These are phyloP conservation scores for Todiramphus saurophagus DNA, from an alignment of 2,113 vertebrate genomes.

Conservation along the genomic window DNA sequence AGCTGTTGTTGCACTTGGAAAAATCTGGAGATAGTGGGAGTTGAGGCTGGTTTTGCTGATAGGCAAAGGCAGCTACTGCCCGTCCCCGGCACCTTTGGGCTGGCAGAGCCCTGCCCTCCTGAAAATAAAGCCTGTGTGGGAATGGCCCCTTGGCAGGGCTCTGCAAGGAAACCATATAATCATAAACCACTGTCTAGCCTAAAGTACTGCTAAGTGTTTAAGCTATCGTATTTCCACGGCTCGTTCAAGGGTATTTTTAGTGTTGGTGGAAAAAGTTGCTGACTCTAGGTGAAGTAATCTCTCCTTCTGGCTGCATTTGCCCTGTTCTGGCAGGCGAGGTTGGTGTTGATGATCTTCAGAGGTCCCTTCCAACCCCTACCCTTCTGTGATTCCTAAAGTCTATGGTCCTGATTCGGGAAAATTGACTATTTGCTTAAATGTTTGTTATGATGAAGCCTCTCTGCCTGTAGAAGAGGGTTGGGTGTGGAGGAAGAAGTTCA, in stretches of 20 bases:
- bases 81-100: neutral
- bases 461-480: neutral
- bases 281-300: constrained; percentile 11
- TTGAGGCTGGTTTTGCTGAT: neutral
- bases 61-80: neutral
- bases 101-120: neutral
- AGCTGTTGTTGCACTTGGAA: neutral
- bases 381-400: neutral
- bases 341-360: too few relatives aligned
- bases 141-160: neutral
- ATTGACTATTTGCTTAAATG: neutral
- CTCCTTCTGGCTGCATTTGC: neutral
- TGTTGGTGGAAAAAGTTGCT: constrained; percentile 21
- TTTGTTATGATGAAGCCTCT: neutral
- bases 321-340: too few relatives aligned
- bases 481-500: rapidly evolving
- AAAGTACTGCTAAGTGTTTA: neutral
- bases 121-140: neutral
- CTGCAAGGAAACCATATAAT: neutral
- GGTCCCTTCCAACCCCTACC: too few relatives aligned
- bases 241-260: constrained; percentile 35
- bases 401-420: neutral
- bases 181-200: constrained; percentile 52
- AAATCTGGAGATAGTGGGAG: neutral
- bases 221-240: neutral